phyloP scores from a whole-genome alignment of 2,113 vertebrate genomes.

The Eulacestoma nigropectus region DNA sequence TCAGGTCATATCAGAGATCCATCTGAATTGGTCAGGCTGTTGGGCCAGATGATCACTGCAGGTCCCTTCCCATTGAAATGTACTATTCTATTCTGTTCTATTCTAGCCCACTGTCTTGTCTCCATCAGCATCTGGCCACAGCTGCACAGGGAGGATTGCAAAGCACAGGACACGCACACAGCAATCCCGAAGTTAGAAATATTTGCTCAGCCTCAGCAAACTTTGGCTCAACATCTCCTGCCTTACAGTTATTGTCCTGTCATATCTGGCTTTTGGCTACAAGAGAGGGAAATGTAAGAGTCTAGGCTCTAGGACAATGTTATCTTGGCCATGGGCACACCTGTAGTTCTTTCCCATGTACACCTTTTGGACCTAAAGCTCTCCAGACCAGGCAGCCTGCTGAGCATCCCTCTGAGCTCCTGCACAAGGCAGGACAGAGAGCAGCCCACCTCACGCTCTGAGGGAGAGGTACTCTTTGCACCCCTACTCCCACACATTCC shows the following conservation, averaged over 20 bases:
- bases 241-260: background rate
- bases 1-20: background rate
- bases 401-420: background rate
- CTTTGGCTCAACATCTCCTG: background rate
- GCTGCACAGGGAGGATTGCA: background rate
- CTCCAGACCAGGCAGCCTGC: background rate
- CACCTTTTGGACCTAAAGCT: background rate
- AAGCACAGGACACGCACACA: accelerated
- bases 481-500: background rate
- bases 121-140: background rate
- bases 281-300: background rate
- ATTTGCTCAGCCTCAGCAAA: background rate
- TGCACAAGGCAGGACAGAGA: background rate
- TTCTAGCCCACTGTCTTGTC: background rate
- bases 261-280: background rate
- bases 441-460: background rate
- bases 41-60: background rate
- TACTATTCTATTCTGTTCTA: background rate
- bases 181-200: background rate
- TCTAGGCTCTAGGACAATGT: background rate
- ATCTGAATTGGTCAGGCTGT: background rate
- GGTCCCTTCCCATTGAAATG: background rate
- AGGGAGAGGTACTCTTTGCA: background rate
- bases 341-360: background rate
- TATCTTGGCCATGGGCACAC: background rate